phyloP scores from a whole-genome alignment of 2,113 vertebrate species.

The Vanacampus margaritifer region DNA sequence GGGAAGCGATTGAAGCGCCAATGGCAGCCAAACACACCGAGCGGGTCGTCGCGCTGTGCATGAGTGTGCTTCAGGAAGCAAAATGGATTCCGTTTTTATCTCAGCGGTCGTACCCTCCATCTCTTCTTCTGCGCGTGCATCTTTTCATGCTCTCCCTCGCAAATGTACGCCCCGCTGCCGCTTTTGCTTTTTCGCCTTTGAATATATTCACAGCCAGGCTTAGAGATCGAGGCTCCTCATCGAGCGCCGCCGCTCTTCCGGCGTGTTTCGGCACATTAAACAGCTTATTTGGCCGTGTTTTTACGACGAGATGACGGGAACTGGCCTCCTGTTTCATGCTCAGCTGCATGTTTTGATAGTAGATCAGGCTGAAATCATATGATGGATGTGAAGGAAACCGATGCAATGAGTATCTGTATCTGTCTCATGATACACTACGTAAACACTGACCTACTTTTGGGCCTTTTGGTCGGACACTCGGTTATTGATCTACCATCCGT shows the following conservation, averaged over 20 bases:
- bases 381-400: slow-evolving; percentile 36
- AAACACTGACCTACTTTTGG: not conserved
- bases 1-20: slow-evolving; percentile 34
- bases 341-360: slow-evolving; percentile 60
- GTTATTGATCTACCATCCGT: not conserved
- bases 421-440: not conserved
- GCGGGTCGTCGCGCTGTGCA: slow-evolving; percentile 44
- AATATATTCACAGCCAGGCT: slow-evolving; percentile 59
- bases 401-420: slow-evolving; percentile 23
- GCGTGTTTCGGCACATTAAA: slow-evolving; percentile 49
- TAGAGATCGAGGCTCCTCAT: slow-evolving; percentile 11
- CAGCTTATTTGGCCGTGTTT: slow-evolving; percentile 47
- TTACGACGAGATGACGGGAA: slow-evolving; percentile 44
- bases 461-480: not conserved
- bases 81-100: slow-evolving; percentile 73
- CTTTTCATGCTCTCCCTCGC: slow-evolving; percentile 29
- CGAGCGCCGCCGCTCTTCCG: slow-evolving; percentile 30
- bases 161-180: slow-evolving; percentile 20
- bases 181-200: slow-evolving; percentile 13
- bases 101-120: slow-evolving; percentile 54
- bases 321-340: slow-evolving; percentile 58
- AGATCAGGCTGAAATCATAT: slow-evolving; percentile 54
- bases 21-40: slow-evolving; percentile 31
- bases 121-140: slow-evolving; percentile 33
- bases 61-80: slow-evolving; percentile 60